Evolutionary conservation across 2,797 vertebrate species (phyloP).

Genomic region (Sebastes taczanowskii): DNA sequence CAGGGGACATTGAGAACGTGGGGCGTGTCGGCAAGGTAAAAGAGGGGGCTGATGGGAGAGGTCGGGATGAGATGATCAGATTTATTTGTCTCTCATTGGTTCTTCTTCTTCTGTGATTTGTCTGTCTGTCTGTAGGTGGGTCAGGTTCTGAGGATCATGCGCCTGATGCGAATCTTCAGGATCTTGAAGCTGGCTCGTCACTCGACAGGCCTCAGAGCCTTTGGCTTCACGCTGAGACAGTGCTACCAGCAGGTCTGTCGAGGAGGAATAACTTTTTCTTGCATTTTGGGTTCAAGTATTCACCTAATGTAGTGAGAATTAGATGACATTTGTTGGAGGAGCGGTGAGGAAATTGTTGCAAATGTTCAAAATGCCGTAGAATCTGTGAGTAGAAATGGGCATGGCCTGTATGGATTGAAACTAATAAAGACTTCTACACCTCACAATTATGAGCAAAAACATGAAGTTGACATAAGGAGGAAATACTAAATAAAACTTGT

Average conservation of each 20-base stretch:
- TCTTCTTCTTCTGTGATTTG: not conserved
- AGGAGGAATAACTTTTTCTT: not conserved
- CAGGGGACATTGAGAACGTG: slow-evolving; percentile 88
- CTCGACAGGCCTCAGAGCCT: slow-evolving; percentile 93
- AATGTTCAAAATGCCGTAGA: too few species aligned
- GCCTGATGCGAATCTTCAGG: slow-evolving; percentile 94
- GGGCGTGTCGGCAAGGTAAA: slow-evolving; percentile 86
- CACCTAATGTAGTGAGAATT: not conserved
- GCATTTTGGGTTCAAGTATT: not conserved
- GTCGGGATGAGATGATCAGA: not conserved
- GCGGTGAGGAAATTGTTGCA: too few species aligned
- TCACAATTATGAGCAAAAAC: not conserved
- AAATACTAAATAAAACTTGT: not conserved
- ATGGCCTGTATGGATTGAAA: not conserved
- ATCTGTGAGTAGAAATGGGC: too few species aligned
- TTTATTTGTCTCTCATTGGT: not conserved
- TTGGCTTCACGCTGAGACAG: slow-evolving; percentile 93
- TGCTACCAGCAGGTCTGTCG: slow-evolving; percentile 88
- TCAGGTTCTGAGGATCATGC: slow-evolving; percentile 94
- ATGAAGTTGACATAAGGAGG: not conserved
- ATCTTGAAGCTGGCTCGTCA: slow-evolving; percentile 96
- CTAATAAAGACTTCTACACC: not conserved
- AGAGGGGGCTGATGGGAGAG: not conserved
- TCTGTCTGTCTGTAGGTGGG: slow-evolving; percentile 79
- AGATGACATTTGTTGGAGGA: not conserved